Percentiles rank a stretch among this genome's conserved stretches.
phyloP scores from a whole-genome alignment of 2,888 invertebrate species.

The Acanthoscelides obtectus region DNA sequence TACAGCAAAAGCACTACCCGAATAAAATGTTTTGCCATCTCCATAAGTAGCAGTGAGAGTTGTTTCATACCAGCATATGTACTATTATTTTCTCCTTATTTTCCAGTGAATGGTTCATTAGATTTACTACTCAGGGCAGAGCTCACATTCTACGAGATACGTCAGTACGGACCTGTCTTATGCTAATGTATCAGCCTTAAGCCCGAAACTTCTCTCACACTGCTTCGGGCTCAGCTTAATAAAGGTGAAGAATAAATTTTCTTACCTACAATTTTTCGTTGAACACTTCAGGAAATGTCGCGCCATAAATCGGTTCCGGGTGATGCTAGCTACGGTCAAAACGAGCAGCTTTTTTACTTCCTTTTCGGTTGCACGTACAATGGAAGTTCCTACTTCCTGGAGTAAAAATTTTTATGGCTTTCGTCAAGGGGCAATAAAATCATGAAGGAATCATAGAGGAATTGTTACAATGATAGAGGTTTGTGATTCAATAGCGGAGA shows the following conservation, averaged over 20 bases:
- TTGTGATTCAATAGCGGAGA: not conserved
- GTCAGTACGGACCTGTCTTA: not conserved
- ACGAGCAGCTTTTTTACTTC: not conserved
- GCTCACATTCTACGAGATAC: too few species aligned
- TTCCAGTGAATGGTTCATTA: too few species aligned
- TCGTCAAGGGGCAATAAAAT: not conserved
- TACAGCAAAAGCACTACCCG: too few species aligned
- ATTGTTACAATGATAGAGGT: not conserved
- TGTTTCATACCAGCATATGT: too few species aligned
- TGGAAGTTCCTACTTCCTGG: not conserved
- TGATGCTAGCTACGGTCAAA: not conserved
- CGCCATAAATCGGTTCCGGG: not conserved
- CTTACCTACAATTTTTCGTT: not conserved
- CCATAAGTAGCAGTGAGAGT: too few species aligned
- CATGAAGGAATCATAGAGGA: not conserved
- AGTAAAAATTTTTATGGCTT: not conserved
- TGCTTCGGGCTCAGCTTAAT: not conserved
- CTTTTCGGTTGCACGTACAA: not conserved
- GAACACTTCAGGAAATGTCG: not conserved
- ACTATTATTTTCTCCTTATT: too few species aligned
- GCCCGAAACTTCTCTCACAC: not conserved
- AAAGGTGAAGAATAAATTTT: not conserved
- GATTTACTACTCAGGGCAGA: too few species aligned
- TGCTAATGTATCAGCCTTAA: not conserved
- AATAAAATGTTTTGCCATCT: too few species aligned